phyloP scores from a whole-genome alignment of 2,797 vertebrate genomes.

The Telmatherina bonti region DNA sequence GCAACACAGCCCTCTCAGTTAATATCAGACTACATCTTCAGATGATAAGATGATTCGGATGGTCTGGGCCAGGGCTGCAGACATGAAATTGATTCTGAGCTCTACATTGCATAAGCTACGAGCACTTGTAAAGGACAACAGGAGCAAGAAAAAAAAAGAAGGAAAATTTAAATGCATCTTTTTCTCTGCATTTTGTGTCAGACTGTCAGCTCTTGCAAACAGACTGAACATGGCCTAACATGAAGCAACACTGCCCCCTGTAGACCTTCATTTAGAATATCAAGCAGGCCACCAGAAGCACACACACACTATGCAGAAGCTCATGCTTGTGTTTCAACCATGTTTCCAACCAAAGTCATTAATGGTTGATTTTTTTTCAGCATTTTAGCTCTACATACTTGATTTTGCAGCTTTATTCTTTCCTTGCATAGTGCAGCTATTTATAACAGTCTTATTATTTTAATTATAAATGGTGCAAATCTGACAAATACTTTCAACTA shows the following conservation, averaged over 20 bases:
- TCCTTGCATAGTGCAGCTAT: neutral
- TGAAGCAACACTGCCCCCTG: constrained; percentile 83
- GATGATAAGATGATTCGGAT: constrained; percentile 62
- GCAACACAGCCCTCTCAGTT: constrained; percentile 38
- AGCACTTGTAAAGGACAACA: constrained; percentile 62
- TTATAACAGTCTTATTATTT: neutral
- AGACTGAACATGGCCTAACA: constrained; percentile 14
- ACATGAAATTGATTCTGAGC: constrained; percentile 71
- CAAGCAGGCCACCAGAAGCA: constrained; percentile 6
- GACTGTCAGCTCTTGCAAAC: constrained; percentile 34
- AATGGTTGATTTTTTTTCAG: neutral
- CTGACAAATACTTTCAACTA: neutral
- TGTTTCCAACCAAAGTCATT: neutral
- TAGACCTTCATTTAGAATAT: constrained; percentile 33
- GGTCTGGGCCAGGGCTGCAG: constrained; percentile 49
- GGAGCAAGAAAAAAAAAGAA: constrained; percentile 51
- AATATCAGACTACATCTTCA: constrained; percentile 64
- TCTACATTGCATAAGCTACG: constrained; percentile 61
- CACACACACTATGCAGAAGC: neutral
- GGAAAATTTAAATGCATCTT: constrained; percentile 60
- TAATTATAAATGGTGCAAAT: neutral
- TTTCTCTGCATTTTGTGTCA: constrained; percentile 55
- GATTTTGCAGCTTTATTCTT: constrained; percentile 6
- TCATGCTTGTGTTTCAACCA: neutral
- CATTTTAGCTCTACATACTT: neutral